These are phyloP conservation scores for Echinometra lucunter DNA, from an alignment of 53 echinoderm and acorn worm species.

Conservation along the genomic window DNA sequence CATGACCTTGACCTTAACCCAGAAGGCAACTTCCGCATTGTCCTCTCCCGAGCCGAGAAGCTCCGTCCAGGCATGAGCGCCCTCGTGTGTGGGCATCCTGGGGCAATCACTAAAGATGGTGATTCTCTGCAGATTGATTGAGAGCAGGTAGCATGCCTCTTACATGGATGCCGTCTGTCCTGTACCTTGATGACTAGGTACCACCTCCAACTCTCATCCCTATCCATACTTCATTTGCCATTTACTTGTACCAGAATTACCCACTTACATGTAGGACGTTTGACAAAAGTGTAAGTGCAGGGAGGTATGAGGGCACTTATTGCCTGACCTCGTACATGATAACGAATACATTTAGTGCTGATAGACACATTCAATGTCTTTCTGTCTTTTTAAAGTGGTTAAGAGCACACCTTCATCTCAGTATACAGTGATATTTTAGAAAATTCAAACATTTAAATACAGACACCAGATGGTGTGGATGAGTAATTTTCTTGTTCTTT, in stretches of 20 bases:
- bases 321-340: no score
- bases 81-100: constrained; percentile 83
- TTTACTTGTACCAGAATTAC: no score
- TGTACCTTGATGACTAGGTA: not conserved
- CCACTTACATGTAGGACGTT: no score
- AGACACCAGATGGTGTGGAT: not conserved
- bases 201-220: no score
- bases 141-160: not conserved
- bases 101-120: constrained; percentile 71
- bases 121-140: constrained; percentile 54
- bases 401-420: not conserved
- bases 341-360: not conserved
- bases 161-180: not conserved
- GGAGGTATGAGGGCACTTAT: no score
- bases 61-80: constrained; percentile 88
- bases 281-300: no score
- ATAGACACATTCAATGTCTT: not conserved
- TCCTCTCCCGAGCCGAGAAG: constrained; percentile 88
- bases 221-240: no score
- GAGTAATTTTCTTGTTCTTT: not conserved
- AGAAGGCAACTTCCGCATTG: constrained; percentile 93
- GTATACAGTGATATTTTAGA: not conserved
- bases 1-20: constrained; percentile 79
- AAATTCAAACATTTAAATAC: not conserved
- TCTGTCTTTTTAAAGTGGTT: not conserved